Base-by-base conservation (phyloP, 2,113 vertebrate species). In the Catharus bicknelli region DNA sequence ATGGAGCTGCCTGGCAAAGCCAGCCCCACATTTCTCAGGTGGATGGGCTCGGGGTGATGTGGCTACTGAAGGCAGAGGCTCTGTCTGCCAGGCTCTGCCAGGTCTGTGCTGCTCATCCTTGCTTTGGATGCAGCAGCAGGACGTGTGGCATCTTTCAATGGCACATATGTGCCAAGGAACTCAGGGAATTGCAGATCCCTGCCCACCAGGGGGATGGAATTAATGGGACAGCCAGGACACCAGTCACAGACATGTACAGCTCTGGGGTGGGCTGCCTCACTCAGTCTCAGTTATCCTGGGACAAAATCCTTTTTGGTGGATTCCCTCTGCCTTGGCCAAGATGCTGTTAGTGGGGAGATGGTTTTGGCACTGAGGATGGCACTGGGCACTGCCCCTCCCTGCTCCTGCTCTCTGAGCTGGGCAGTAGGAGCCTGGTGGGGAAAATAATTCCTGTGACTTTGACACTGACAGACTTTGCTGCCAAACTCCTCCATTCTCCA, bases 171-270 rank as follows among this genome's bases (percentile, higher is more conserved):
- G 25, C 32, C 72, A 45, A 5, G 62, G 72, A 68, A 2, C 38
- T n/a, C 13, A 1, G 76, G 23, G 43, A 48, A 8, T 25, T 13
- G 6, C 4, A 13, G n/a, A 18, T 62, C 48, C 21, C 36, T 62
- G 47, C 66, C 14, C n/a, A 26, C 8, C 5, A 16, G 4, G 42
- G 34, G 45, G 54, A 3, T 75, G 53, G 36, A 23, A 5, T 53
- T 32, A 10, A 5, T 0, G 7, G 68, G 19, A 21, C 13, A 40
- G 53, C 5, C 67, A 58, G 63, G 47, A 48, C 34, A 3, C 13
- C 0, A 0, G 10, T 5, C 42, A 34, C 5, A 38, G 38, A 16
- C 30, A 43, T 1, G 0, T 1, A 5, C 1, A 42, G 34, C 25
- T 45, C 43, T 36, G 55, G 51, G 55, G 10, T 36, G 50, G 34